Evolutionary conservation across 2,888 invertebrate species (phyloP).

Genomic region (Tetanocera ferruginea): DNA sequence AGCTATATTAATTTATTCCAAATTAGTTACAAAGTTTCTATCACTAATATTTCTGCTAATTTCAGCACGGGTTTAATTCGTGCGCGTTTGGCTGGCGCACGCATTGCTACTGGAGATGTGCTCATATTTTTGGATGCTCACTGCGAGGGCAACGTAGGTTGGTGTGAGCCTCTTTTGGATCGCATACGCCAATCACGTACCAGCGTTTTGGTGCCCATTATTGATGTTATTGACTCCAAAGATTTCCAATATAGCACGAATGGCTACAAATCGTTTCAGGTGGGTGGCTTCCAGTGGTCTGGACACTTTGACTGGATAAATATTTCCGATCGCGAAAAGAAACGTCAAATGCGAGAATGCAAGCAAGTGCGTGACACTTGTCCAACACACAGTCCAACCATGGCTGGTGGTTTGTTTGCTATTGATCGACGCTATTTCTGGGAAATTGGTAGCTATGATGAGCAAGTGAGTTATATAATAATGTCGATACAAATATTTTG

Average conservation of each 20-base stretch:
- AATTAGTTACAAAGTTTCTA: background rate
- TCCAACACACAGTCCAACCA: slow-evolving; percentile 84
- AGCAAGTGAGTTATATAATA: slow-evolving; percentile 70
- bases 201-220: slow-evolving; percentile 92
- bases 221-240: slow-evolving; percentile 88
- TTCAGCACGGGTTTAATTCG: slow-evolving; percentile 86
- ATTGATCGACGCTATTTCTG: slow-evolving; percentile 94
- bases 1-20: background rate
- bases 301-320: slow-evolving; percentile 95
- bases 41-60: slow-evolving; percentile 37
- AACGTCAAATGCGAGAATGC: slow-evolving; percentile 64
- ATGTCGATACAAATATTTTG: slow-evolving; percentile 55
- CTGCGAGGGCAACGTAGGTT: slow-evolving; percentile 85
- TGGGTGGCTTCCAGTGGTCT: slow-evolving; percentile 76
- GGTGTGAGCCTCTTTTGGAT: slow-evolving; percentile 91
- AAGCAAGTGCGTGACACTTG: slow-evolving; percentile 63
- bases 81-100: slow-evolving; percentile 90
- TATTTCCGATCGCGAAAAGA: slow-evolving; percentile 65
- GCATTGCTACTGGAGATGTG: slow-evolving; percentile 83
- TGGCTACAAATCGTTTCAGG: slow-evolving; percentile 69
- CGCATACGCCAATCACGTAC: slow-evolving; percentile 84
- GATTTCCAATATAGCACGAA: slow-evolving; percentile 70
- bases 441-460: slow-evolving; percentile 95
- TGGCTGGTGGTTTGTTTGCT: slow-evolving; percentile 99
- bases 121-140: slow-evolving; percentile 92